Conservation (phyloP, 2,797 vertebrate genomes). For the Megaceryle alcyon region DNA sequence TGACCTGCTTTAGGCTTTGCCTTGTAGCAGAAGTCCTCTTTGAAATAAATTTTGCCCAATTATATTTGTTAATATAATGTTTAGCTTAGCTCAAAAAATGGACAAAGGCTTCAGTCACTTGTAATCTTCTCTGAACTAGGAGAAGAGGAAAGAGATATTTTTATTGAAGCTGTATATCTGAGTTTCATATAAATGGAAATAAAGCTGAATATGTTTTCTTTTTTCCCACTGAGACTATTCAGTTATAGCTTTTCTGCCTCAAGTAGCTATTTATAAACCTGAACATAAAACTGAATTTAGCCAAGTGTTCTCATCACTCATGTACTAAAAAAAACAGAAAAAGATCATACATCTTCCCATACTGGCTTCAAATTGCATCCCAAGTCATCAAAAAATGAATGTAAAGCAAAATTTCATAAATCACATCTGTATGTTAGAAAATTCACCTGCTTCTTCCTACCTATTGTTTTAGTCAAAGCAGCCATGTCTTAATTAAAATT, state of each 20-base stretch:
- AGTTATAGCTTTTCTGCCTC: not conserved
- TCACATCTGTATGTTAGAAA: not conserved
- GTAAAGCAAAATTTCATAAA: not conserved
- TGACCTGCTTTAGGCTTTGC: not conserved
- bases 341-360: not conserved
- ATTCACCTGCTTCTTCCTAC: not conserved
- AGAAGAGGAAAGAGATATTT: not conserved
- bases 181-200: not conserved
- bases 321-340: not conserved
- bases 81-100: not conserved
- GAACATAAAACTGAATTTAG: slow-evolving; percentile 7
- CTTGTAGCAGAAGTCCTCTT: not conserved
- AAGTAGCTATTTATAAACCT: not conserved
- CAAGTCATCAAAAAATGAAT: not conserved
- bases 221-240: not conserved
- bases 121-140: not conserved
- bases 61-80: not conserved
- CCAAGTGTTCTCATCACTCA: not conserved
- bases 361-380: not conserved
- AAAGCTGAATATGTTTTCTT: not conserved
- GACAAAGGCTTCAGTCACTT: not conserved
- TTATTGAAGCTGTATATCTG: not conserved
- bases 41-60: not conserved
- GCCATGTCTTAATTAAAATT: not conserved
- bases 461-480: not conserved